Conservation (phyloP, 2,888 invertebrate species). For the Ochropleura leucogaster region DNA sequence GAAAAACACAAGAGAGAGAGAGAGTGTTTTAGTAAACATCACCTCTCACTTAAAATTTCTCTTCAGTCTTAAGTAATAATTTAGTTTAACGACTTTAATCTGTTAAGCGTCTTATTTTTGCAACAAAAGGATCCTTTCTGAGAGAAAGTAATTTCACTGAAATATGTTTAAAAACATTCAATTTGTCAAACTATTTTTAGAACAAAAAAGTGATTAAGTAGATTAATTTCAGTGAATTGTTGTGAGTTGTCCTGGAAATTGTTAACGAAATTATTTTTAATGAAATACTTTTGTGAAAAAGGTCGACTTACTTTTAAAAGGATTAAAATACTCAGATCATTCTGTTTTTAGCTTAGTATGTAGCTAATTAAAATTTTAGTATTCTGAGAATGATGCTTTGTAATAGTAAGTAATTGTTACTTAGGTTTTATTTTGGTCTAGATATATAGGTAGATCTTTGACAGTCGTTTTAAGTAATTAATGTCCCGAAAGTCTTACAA, state of each 20-base stretch:
- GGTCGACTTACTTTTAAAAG: neutral
- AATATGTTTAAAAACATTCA: neutral
- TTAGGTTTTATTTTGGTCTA: neutral
- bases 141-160: neutral
- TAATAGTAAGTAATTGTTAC: too few relatives aligned
- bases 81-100: constrained; percentile 7
- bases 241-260: neutral
- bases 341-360: neutral
- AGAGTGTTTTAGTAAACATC: too few relatives aligned
- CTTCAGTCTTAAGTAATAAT: neutral
- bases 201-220: neutral
- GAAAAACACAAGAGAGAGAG: too few relatives aligned
- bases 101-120: neutral
- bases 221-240: constrained; percentile 6
- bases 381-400: neutral
- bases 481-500: too few relatives aligned
- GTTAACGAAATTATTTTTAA: constrained; percentile 3
- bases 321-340: neutral
- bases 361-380: neutral
- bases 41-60: too few relatives aligned
- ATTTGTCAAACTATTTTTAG: constrained; percentile 22
- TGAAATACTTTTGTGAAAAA: neutral
- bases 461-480: too few relatives aligned
- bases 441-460: too few relatives aligned
- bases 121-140: neutral